Conservation (phyloP, 1,140 invertebrate species). For the Octopus sinensis region DNA sequence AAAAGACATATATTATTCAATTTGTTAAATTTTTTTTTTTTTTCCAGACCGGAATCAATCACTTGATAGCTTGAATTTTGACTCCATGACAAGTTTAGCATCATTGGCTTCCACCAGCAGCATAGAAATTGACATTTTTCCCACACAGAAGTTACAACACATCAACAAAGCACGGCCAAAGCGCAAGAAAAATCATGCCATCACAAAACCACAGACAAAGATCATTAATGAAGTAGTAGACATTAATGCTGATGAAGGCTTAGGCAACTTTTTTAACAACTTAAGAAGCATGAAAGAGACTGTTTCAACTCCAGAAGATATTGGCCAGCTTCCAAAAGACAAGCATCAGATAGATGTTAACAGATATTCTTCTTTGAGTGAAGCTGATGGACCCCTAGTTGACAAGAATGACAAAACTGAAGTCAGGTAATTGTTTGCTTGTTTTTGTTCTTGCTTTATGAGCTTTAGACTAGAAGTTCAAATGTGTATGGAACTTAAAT, state of each 20-base stretch:
- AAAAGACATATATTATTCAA: too few relatives aligned
- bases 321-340: neutral
- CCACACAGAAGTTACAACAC: slow-evolving; percentile 3
- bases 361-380: neutral
- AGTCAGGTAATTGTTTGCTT: neutral
- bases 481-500: too few relatives aligned
- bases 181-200: slow-evolving; percentile 1
- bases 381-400: neutral
- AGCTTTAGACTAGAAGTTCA: neutral
- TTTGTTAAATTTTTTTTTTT: neutral
- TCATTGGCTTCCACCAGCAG: neutral
- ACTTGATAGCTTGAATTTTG: neutral
- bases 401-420: neutral
- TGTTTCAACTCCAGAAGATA: neutral
- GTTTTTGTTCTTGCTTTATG: neutral
- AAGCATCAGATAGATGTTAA: neutral
- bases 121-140: neutral
- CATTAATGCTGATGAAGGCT: neutral
- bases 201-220: neutral
- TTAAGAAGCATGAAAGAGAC: neutral
- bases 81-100: neutral
- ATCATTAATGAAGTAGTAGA: neutral
- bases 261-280: neutral
- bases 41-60: neutral
- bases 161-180: slow-evolving; percentile 7